Evolutionary conservation across 2,797 vertebrate species (phyloP), one percentile per base, ranked within the genome.

Genomic region (Urosaurus nigricauda): DNA sequence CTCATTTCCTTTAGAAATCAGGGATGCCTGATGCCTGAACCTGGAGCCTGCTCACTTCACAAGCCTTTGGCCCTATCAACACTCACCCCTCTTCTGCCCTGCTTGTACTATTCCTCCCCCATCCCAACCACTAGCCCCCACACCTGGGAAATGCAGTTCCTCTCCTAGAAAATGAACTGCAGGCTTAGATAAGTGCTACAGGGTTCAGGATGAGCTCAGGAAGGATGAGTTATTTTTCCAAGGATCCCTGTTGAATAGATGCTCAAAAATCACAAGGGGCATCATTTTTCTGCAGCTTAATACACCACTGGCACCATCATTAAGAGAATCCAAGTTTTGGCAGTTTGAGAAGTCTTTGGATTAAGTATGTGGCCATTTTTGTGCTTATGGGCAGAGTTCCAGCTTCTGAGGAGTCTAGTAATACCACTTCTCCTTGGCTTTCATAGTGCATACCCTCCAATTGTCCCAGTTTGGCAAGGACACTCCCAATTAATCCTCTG

Each of bases 161-260:
- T 56, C 68, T 32, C 53, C 63, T 60, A 90, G 82, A 89, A 91
- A 92, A 56, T 89, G n/a, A 90, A 56, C 83, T 56, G 21, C 35
- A 51, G 71, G 17, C 83, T 81, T 0, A 0, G 89, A 51, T 83
- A 51, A 81, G 2, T 68, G 47, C 77, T 87, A 82, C 80, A 0
- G 2, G 86, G 68, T 82, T 87, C 75, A 87, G 43, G 43, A 43
- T 43, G 43, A 43, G 5, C 43, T 43, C 43, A 43, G 83, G 88
- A 94, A 95, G 93, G 89, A 90, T 5, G 93, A 93, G 89, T 92
- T 91, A 90, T 79, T 93, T 5, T 58, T 71, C 94, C 92, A 90
- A 88, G 90, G 91, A 93, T 88, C 83, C 7, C 63, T 88, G 89
- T 90, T 90, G 91, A 94, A 78, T 82, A 79, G 86, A 79, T 92